phyloP scores from a whole-genome alignment of 2,113 vertebrate species.

The Caretta caretta region DNA sequence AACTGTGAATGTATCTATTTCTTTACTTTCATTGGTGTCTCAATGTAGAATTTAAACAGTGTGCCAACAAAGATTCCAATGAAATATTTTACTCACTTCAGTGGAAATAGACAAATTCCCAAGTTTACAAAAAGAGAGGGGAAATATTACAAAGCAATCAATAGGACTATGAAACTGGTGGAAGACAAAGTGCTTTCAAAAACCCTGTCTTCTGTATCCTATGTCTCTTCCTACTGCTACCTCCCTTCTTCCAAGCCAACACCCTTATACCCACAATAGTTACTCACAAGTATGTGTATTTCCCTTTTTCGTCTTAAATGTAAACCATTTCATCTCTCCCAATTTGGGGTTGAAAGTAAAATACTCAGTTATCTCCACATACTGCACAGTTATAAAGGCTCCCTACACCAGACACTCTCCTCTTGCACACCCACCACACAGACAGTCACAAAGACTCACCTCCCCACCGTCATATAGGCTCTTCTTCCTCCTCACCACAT shows the following conservation, averaged over 20 bases:
- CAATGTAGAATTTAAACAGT: background rate
- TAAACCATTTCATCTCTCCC: background rate
- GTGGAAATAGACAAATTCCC: background rate
- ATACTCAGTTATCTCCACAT: background rate
- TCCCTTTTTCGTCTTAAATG: background rate
- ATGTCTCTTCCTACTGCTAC: fast-evolving
- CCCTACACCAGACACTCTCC: background rate
- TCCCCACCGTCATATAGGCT: background rate
- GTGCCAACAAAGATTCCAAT: background rate
- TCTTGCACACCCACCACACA: background rate
- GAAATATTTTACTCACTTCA: background rate
- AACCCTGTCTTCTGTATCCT: background rate
- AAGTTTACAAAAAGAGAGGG: background rate
- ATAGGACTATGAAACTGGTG: fast-evolving
- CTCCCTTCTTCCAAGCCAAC: background rate
- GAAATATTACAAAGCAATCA: background rate
- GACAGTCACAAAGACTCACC: background rate
- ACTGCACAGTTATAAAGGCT: background rate
- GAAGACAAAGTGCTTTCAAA: background rate
- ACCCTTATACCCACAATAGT: background rate
- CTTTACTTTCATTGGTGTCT: background rate
- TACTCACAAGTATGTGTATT: fast-evolving
- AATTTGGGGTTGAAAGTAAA: background rate
- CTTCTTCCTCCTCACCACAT: background rate
- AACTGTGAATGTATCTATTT: background rate